These are phyloP conservation scores for Scolopax mira DNA, from an alignment of 2,113 vertebrate genomes.

Conservation along the genomic window DNA sequence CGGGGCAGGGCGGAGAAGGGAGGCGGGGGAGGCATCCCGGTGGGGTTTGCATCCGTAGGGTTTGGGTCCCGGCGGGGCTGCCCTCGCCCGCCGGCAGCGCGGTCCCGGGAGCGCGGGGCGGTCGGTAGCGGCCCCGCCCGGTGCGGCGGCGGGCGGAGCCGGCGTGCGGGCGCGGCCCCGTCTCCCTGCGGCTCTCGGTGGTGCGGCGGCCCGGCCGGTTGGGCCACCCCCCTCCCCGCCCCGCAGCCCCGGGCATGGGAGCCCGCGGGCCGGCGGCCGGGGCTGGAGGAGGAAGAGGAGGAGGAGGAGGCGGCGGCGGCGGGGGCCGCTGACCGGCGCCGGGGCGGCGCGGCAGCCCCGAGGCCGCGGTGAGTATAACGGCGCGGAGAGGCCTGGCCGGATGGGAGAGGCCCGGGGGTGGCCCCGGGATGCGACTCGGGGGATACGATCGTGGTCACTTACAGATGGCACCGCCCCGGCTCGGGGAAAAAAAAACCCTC, in stretches of 20 bases:
- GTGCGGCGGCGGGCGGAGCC: background rate
- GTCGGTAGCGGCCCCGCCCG: background rate
- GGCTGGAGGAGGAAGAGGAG: background rate
- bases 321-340: slow-evolving; percentile 17
- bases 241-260: slow-evolving; percentile 14
- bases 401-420: background rate
- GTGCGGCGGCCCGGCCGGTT: background rate
- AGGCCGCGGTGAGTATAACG: slow-evolving; percentile 37
- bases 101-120: background rate
- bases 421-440: background rate
- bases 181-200: background rate
- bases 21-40: background rate
- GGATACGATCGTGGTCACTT: background rate
- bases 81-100: background rate
- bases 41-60: background rate
- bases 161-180: slow-evolving; percentile 5
- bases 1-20: too few species aligned
- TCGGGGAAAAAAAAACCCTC: background rate
- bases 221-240: background rate
- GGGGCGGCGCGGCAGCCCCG: slow-evolving; percentile 38
- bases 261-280: slow-evolving; percentile 2
- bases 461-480: background rate
- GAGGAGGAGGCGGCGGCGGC: background rate
- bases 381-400: slow-evolving; percentile 34
- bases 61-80: background rate